Conservation (phyloP, 2,113 vertebrate species). For the Gracilinanus agilis region DNA sequence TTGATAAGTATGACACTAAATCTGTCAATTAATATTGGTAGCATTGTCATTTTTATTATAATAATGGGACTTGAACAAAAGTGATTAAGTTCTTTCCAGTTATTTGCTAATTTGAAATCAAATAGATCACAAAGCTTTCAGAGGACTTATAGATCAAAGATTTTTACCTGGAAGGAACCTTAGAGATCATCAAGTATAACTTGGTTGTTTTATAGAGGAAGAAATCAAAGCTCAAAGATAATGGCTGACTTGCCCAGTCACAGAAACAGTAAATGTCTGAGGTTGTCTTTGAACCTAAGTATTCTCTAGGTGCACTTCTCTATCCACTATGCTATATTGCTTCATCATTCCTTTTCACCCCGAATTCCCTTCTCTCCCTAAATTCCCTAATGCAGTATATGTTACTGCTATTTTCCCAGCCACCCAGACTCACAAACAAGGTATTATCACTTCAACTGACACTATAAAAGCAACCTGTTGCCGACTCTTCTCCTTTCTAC, state of each 20-base stretch:
- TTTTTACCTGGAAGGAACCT: background rate
- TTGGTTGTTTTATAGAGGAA: background rate
- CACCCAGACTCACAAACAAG: background rate
- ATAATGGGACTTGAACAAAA: background rate
- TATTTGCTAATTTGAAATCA: background rate
- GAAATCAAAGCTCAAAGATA: constrained; percentile 30
- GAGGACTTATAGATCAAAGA: background rate
- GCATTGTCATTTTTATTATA: background rate
- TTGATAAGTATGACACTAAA: background rate
- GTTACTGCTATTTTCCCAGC: background rate
- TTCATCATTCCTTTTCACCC: background rate
- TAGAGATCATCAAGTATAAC: background rate
- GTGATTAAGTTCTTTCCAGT: background rate
- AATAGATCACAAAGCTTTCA: background rate
- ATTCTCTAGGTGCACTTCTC: background rate
- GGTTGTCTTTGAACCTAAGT: background rate
- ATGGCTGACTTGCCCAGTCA: constrained; percentile 10
- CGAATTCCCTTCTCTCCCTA: background rate
- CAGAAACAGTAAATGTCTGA: background rate
- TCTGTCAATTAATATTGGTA: background rate
- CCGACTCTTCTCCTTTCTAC: background rate
- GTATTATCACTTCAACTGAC: background rate
- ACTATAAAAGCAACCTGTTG: background rate
- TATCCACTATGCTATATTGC: background rate
- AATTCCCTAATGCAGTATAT: background rate